These are phyloP conservation scores for Dinomys branickii DNA, from an alignment of 2,113 vertebrate species.

Conservation along the genomic window DNA sequence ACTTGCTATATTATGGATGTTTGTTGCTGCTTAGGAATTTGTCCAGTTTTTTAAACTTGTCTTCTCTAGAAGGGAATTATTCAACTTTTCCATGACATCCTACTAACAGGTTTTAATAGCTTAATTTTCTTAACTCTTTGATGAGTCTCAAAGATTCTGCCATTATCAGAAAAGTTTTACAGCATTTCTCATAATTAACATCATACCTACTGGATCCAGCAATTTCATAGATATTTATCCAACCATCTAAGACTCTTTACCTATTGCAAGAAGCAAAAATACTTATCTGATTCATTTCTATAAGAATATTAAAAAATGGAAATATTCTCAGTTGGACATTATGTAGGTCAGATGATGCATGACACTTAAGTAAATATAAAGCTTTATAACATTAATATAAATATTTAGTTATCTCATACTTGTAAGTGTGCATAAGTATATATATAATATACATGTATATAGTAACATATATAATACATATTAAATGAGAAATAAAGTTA, in stretches of 20 bases:
- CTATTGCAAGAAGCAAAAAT: background rate
- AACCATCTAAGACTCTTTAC: background rate
- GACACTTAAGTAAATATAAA: background rate
- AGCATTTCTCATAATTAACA: background rate
- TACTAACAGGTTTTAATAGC: background rate
- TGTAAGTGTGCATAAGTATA: background rate
- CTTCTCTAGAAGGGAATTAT: background rate
- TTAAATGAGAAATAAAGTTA: background rate
- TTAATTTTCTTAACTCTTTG: background rate
- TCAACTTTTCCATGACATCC: background rate
- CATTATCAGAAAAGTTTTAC: background rate
- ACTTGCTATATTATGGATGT: background rate
- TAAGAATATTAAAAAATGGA: background rate
- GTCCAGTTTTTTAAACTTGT: background rate
- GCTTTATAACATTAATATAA: background rate
- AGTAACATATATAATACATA: background rate
- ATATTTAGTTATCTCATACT: background rate
- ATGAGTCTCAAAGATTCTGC: background rate
- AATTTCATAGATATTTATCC: background rate
- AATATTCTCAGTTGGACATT: background rate
- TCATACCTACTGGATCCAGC: background rate
- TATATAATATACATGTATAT: background rate
- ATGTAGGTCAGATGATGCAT: background rate
- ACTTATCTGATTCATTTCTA: background rate
- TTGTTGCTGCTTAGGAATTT: background rate